Conservation (phyloP, 2,888 invertebrate species). For the Apodemia mormo region DNA sequence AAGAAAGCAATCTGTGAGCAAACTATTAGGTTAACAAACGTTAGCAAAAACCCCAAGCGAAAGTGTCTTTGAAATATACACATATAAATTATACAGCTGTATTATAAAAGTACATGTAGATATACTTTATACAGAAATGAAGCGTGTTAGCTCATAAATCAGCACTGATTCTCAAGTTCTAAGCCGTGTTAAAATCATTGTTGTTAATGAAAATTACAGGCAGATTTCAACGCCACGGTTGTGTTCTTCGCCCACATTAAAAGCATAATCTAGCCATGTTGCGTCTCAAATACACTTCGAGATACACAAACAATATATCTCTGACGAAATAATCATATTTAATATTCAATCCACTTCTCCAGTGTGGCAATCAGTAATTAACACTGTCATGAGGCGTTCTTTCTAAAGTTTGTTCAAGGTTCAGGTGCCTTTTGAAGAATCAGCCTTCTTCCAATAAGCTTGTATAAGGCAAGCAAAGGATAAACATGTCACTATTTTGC, state of each 20-base stretch:
- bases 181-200: neutral
- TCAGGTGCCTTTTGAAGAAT: neutral
- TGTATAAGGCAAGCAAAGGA: neutral
- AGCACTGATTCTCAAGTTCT: neutral
- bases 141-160: neutral
- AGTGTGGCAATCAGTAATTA: neutral
- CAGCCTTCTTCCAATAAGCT: neutral
- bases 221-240: neutral
- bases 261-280: neutral
- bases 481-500: neutral
- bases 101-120: too few species aligned
- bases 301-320: conserved; percentile 2
- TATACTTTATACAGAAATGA: neutral
- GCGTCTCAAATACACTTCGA: neutral
- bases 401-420: neutral
- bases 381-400: neutral
- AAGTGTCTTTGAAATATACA: too few species aligned
- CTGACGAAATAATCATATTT: neutral
- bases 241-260: conserved; percentile 2
- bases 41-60: too few species aligned
- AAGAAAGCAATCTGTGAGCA: too few species aligned
- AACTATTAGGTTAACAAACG: too few species aligned
- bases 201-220: neutral
- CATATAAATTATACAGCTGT: too few species aligned
- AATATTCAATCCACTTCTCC: neutral